A percentile compares a stretch with the other conserved stretches of the same genome.
Conservation (phyloP, 2,888 invertebrate genomes). For the Acleris emargana region DNA sequence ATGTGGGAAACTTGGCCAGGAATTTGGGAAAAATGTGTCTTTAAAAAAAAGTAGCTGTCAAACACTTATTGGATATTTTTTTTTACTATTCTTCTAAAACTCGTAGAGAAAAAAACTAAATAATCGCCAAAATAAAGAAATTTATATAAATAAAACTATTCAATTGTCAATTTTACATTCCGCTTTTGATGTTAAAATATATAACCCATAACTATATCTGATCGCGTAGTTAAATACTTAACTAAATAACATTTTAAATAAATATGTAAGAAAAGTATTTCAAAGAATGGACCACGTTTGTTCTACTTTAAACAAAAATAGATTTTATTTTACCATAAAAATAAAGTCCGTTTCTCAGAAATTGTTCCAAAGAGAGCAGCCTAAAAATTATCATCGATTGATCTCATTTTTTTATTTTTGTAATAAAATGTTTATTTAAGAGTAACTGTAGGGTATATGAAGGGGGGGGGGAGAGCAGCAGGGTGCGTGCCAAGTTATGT, state of each 20-base stretch:
- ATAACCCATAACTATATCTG: slow-evolving; percentile 47
- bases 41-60: slow-evolving; percentile 13
- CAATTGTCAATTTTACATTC: slow-evolving; percentile 65
- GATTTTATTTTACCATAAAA: slow-evolving; percentile 45
- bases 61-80: slow-evolving; percentile 22
- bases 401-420: slow-evolving; percentile 80
- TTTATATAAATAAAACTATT: slow-evolving; percentile 32
- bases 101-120: slow-evolving; percentile 35
- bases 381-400: slow-evolving; percentile 82
- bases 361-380: slow-evolving; percentile 84
- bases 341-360: slow-evolving; percentile 63
- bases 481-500: slow-evolving; percentile 75
- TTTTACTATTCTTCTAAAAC: slow-evolving; percentile 34
- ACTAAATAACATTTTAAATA: slow-evolving; percentile 38
- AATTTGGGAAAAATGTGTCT: slow-evolving; percentile 12
- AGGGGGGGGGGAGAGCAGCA: slow-evolving; percentile 43
- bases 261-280: slow-evolving; percentile 38
- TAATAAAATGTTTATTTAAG: slow-evolving; percentile 78
- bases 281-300: slow-evolving; percentile 59
- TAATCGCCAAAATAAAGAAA: slow-evolving; percentile 12
- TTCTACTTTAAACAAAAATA: slow-evolving; percentile 46
- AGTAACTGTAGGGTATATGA: slow-evolving; percentile 54
- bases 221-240: slow-evolving; percentile 38
- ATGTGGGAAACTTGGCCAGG: slow-evolving; percentile 20
- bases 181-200: slow-evolving; percentile 70